Evolutionary conservation across 2,113 vertebrate species (phyloP), one percentile per base, ranked within the genome.

Genomic region (Sardina pilchardus): DNA sequence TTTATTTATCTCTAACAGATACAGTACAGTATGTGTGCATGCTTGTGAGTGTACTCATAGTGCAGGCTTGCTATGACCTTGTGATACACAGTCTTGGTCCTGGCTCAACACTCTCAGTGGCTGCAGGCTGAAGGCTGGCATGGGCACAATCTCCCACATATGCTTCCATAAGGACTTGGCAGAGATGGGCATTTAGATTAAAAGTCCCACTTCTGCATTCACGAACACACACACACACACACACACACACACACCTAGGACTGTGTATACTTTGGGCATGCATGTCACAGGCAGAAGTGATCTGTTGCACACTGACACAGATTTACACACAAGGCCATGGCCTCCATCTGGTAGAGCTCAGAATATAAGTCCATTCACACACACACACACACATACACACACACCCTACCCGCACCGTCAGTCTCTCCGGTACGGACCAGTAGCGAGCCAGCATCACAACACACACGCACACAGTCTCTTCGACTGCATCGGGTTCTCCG

Each of bases 281-380:
- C 50, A 53, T 53, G 14, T 53, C 50, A 53, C 50, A 53, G 50
- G 50, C 50, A 19, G 45, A 47, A 9, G 45, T 53, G 16, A 53
- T 53, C 16, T 53, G 50, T 53, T 53, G 50, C 81, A 82, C 80
- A 82, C 26, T 8, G 63, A 26, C 78, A 12, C 50, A 39, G 71
- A 1, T 56, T 84, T 39, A 80, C 81, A 12, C 84, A 71, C 83
- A 44, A 78, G 19, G 14, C 50, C 48, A 88, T 83, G 85, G 81
- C 1, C 19, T 63, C 5, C 56, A 63, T 30, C 48, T n/a, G 21
- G 56, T n/a, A 26, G 56, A 63, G 56, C 56, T 63, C 47, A 48
- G 53, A 30, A 26, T 21, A 56, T 63, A n/a, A 26, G 56, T 63
- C 56, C 56, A n/a, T 21, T 7, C 21, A n/a, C 56, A 9, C 24